These are phyloP conservation scores for Halcyon badia DNA, from an alignment of 2,797 vertebrate species.

Conservation along the genomic window DNA sequence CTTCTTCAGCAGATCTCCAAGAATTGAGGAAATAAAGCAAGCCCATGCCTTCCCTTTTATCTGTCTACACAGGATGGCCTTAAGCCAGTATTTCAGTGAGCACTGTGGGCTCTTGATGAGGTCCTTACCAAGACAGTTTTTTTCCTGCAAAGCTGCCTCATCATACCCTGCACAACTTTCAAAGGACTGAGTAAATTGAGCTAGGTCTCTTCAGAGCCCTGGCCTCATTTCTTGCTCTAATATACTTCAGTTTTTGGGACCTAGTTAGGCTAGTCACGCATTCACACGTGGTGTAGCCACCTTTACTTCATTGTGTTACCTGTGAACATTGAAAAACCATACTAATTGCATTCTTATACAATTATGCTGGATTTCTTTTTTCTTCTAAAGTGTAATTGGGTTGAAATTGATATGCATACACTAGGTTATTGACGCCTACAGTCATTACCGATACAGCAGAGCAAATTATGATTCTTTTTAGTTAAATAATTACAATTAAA, in stretches of 20 bases:
- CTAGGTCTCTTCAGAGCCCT: neutral
- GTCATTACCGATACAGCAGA: neutral
- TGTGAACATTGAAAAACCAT: neutral
- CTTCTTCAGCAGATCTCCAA: constrained; percentile 14
- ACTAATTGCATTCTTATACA: neutral
- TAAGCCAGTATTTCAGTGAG: neutral
- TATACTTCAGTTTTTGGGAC: neutral
- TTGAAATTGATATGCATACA: neutral
- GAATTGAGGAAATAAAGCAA: neutral
- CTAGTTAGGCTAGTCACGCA: neutral
- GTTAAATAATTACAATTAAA: constrained; percentile 23
- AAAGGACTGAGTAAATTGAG: neutral
- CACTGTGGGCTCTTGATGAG: neutral
- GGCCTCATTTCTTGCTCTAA: neutral
- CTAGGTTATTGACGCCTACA: neutral
- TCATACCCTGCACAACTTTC: neutral
- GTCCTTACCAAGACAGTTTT: neutral
- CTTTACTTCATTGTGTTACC: neutral
- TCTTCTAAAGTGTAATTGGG: neutral
- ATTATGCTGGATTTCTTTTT: neutral
- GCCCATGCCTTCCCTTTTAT: neutral
- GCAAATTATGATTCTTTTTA: neutral
- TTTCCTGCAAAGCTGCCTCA: neutral
- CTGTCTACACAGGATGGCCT: neutral
- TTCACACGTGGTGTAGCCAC: neutral